phyloP scores from a whole-genome alignment of 2,888 invertebrate genomes.

The Rutpela maculata region DNA sequence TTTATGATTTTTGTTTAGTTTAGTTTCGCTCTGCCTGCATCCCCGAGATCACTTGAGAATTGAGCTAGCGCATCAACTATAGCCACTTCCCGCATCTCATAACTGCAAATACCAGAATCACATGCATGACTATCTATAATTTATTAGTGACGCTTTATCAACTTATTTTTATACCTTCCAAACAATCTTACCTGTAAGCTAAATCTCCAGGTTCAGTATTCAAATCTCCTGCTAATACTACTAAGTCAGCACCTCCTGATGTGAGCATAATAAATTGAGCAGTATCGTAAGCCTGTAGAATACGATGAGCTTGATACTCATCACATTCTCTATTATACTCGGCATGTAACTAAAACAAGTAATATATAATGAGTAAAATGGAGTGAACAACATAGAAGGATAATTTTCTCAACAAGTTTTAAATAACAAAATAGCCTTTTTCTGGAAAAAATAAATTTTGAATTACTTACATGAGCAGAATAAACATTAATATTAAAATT shows the following conservation, averaged over 20 bases:
- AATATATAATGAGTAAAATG: not conserved
- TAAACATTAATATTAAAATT: conserved; percentile 89
- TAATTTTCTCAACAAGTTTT: not conserved
- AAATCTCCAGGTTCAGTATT: conserved; percentile 93
- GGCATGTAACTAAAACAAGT: conserved; percentile 87
- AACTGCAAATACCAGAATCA: not conserved
- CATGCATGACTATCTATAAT: no score
- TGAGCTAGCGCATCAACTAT: no score
- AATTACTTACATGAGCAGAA: conserved; percentile 89
- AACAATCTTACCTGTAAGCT: conserved; percentile 78
- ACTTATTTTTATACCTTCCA: not conserved
- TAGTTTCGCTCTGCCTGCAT: no score
- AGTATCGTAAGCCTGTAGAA: conserved; percentile 95
- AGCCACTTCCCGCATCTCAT: no score
- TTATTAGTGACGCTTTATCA: not conserved
- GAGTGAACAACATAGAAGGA: no score
- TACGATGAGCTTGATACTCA: conserved; percentile 93
- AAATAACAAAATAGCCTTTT: not conserved
- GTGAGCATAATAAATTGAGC: conserved; percentile 95
- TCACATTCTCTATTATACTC: conserved; percentile 91
- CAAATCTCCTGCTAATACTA: conserved; percentile 94
- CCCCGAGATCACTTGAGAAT: no score
- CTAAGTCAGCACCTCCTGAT: conserved; percentile 84
- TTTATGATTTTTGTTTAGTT: no score
- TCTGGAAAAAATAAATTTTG: not conserved